These are phyloP conservation scores for Coregonus sp. DNA, from an alignment of 2,797 vertebrate genomes.

Conservation along the genomic window DNA sequence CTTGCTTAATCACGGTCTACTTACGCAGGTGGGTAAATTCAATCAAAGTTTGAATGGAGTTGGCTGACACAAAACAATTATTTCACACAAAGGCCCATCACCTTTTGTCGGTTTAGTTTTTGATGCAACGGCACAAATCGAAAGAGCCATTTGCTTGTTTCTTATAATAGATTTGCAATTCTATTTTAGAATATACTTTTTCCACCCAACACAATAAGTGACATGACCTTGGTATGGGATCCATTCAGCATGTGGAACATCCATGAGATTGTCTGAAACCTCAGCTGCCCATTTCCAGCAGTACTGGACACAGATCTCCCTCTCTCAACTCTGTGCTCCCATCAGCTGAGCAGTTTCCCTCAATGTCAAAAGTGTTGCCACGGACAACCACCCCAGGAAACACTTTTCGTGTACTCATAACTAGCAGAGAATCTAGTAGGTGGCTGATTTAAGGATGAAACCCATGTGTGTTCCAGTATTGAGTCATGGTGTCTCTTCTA, in stretches of 20 bases:
- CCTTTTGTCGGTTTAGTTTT: not conserved
- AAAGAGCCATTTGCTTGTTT: not conserved
- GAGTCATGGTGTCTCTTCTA: not conserved
- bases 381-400: not conserved
- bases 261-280: not conserved
- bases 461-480: slow-evolving; percentile 13
- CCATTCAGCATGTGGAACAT: not conserved
- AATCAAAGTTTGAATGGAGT: slow-evolving; percentile 36
- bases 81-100: slow-evolving; percentile 10
- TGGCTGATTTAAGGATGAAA: slow-evolving; percentile 16
- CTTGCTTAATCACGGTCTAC: slow-evolving; percentile 47
- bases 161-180: not conserved
- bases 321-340: slow-evolving; percentile 18
- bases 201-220: not conserved
- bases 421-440: not conserved
- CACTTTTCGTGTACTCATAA: slow-evolving; percentile 1
- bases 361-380: slow-evolving; percentile 12
- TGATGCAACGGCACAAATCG: too few species aligned
- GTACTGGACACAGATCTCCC: not conserved
- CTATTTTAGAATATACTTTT: not conserved
- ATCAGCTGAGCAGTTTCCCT: slow-evolving; percentile 28
- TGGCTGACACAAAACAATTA: slow-evolving; percentile 28
- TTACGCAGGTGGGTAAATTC: slow-evolving; percentile 51
- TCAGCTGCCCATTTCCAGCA: slow-evolving; percentile 9
- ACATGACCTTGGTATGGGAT: not conserved